A percentile compares a stretch with the other conserved stretches of the same genome.
Conservation (phyloP, 2,888 invertebrate species). For the Drosophila paramelanica region DNA sequence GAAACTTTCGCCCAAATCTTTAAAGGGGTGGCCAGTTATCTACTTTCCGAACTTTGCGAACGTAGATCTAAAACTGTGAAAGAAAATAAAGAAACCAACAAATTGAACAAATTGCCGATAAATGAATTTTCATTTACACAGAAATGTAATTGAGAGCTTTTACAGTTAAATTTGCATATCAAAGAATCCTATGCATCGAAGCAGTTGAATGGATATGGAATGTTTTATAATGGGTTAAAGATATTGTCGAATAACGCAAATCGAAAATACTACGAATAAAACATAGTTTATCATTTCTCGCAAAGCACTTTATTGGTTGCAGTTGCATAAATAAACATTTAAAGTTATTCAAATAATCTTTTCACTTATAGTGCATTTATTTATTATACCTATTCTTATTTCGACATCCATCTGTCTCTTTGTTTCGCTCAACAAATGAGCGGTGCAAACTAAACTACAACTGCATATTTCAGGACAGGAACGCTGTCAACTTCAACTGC, state of each 20-base stretch:
- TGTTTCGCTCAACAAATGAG: slow-evolving; percentile 7
- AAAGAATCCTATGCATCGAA: not conserved
- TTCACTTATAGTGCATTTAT: not conserved
- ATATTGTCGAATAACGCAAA: too few species aligned
- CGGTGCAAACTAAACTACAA: slow-evolving; percentile 6
- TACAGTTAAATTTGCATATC: slow-evolving; percentile 8
- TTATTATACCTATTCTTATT: not conserved
- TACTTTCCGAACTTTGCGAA: too few species aligned
- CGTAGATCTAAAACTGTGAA: too few species aligned
- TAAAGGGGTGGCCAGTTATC: too few species aligned
- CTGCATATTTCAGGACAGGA: slow-evolving; percentile 11
- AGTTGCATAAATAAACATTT: not conserved
- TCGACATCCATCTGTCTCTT: not conserved
- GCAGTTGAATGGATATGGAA: not conserved
- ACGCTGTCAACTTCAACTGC: slow-evolving; percentile 20
- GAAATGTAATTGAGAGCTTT: slow-evolving; percentile 26
- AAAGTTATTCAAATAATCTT: not conserved
- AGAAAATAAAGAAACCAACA: not conserved
- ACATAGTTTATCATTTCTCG: not conserved
- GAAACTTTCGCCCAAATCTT: too few species aligned
- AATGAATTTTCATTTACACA: slow-evolving; percentile 11
- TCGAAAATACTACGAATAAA: too few species aligned
- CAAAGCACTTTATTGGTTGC: not conserved
- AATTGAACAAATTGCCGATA: not conserved
- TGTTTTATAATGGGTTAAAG: too few species aligned